Evolutionary conservation across 2,113 vertebrate species (phyloP).

Genomic region (Dasyprocta punctata): DNA sequence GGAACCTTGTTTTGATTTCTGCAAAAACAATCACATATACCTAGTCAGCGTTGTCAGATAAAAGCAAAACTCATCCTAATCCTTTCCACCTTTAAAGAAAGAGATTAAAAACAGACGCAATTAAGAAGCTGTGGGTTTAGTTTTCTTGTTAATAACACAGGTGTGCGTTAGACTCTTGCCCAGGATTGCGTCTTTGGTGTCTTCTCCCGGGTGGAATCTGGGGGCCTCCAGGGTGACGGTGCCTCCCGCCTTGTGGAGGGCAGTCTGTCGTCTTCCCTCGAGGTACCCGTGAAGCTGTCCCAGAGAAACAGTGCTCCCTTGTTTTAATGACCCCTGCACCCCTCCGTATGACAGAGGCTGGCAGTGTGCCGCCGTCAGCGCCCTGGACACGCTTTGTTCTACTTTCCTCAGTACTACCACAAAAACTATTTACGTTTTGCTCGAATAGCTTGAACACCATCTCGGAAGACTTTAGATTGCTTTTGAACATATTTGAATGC

Average conservation of each 20-base stretch:
- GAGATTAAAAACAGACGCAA: slow-evolving; percentile 20
- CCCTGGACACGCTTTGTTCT: slow-evolving; percentile 83
- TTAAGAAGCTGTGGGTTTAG: neutral
- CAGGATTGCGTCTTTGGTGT: neutral
- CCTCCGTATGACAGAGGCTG: slow-evolving; percentile 79
- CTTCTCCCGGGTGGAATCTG: slow-evolving; percentile 49
- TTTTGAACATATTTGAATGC: slow-evolving; percentile 88
- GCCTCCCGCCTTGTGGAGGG: slow-evolving; percentile 27
- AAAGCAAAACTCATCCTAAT: neutral
- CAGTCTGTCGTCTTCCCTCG: slow-evolving; percentile 69
- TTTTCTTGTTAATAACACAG: neutral
- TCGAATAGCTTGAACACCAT: slow-evolving; percentile 86
- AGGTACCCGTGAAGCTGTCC: slow-evolving; percentile 77
- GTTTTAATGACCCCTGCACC: slow-evolving; percentile 81
- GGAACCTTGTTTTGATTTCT: neutral
- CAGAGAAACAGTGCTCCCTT: slow-evolving; percentile 75
- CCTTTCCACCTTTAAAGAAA: slow-evolving; percentile 20
- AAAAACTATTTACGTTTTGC: slow-evolving; percentile 89
- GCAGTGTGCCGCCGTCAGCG: slow-evolving; percentile 77
- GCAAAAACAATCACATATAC: neutral
- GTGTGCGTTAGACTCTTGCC: neutral
- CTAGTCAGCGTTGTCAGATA: neutral
- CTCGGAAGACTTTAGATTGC: slow-evolving; percentile 88
- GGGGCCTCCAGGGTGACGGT: slow-evolving; percentile 16
- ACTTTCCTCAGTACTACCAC: slow-evolving; percentile 82